Evolutionary conservation across 30 jellyfish, hydroid and myxozoan genomes (phyloP).

Genomic region (Chironex yamaguchii): DNA sequence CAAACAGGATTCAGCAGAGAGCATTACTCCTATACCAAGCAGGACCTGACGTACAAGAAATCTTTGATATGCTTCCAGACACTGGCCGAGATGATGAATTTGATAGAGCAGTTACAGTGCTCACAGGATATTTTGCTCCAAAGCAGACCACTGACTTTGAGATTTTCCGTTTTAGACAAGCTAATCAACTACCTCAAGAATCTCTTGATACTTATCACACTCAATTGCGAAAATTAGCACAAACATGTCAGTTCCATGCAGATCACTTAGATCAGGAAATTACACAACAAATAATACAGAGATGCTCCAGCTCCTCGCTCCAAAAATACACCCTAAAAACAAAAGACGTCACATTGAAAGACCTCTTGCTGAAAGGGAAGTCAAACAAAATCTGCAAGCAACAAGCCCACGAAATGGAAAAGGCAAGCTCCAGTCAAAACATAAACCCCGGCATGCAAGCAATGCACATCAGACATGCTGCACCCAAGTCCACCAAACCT

Average conservation of each 20-base stretch:
- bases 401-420: background rate
- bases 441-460: slow-evolving; percentile 13
- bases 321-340: slow-evolving; percentile 1
- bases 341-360: slow-evolving; percentile 12
- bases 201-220: background rate
- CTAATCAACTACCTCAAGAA: slow-evolving; percentile 16
- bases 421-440: background rate
- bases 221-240: slow-evolving; percentile 1
- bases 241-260: background rate
- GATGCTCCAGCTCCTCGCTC: slow-evolving; percentile 1
- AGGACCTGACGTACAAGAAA: slow-evolving; percentile 29
- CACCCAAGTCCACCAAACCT: background rate
- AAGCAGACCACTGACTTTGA: slow-evolving; percentile 16
- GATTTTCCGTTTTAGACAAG: slow-evolving; percentile 11
- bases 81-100: slow-evolving; percentile 1
- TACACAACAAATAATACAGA: background rate
- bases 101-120: background rate
- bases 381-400: background rate
- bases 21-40: slow-evolving; percentile 12
- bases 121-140: background rate
- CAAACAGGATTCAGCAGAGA: slow-evolving; percentile 8
- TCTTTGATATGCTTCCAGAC: background rate
- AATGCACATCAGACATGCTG: slow-evolving; percentile 7
- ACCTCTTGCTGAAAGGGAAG: slow-evolving; percentile 31
- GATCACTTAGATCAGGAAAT: background rate